phyloP scores from a whole-genome alignment of 1,140 invertebrate species.

The Helicoverpa armigera region DNA sequence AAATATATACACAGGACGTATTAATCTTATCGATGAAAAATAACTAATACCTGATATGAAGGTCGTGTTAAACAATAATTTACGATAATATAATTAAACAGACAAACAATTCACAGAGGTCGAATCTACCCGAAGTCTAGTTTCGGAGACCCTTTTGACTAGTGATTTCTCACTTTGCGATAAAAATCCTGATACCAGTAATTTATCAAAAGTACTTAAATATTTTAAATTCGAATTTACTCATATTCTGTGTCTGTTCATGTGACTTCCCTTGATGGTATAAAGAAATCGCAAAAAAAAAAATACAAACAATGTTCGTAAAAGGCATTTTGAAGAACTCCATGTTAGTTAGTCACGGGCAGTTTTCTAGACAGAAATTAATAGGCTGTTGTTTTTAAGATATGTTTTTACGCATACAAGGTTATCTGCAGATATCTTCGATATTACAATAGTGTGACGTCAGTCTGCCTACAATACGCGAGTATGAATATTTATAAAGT shows the following conservation, averaged over 20 bases:
- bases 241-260: no score
- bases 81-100: not conserved
- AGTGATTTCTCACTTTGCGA: not conserved
- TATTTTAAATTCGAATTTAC: no score
- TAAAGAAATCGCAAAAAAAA: no score
- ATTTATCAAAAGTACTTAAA: no score
- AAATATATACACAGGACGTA: not conserved
- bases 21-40: constrained; percentile 12
- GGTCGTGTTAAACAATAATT: constrained; percentile 9
- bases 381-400: not conserved
- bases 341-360: no score
- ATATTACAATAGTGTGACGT: constrained; percentile 10
- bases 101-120: not conserved
- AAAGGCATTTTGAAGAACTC: no score
- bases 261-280: no score
- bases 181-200: no score
- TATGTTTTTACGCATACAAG: not conserved
- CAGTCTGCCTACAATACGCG: not conserved
- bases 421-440: not conserved
- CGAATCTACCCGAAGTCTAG: not conserved
- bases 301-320: no score
- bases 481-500: constrained; percentile 20
- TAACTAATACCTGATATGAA: not conserved
- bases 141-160: no score
- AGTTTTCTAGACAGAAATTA: not conserved